Base-by-base conservation (phyloP, 2,888 invertebrate species). In the Drosophila anomalata region DNA sequence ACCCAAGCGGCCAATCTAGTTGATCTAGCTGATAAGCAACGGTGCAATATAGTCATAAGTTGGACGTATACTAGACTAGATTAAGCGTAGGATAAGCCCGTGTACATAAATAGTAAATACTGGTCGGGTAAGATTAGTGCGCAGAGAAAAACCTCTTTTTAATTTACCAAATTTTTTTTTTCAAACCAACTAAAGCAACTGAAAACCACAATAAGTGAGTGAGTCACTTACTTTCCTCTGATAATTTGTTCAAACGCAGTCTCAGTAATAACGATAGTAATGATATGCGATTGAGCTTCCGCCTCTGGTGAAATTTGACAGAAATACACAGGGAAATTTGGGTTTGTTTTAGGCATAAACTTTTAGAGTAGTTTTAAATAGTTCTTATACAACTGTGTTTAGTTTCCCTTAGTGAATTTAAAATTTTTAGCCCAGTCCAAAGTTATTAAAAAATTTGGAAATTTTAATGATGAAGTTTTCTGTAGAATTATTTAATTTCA, bases 11-110 rank as follows among this genome's bases (percentile, higher is more conserved):
- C 46, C n/a, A 66, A 59, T 51, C 59, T 66, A 70, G 71, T 61
- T 56, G 60, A 71, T 62, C 57, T 76, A 79, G 67, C 50, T 63
- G 57, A 60, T 81, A 81, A 71, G 72, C 72, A 48, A 44, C 77
- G 82, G 87, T 86, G 84, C 87, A 83, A 83, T 82, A 83, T 78
- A 61, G 66, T 47, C 74, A 53, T 83, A 82, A 74, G 81, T 56
- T 73, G 54, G 68, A 62, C 29, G 59, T 71, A 66, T 68, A 57
- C 53, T 56, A 61, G 54, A 44, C 12, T 66, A 77, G 50, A 47
- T 42, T 53, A 71, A 70, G 70, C 62, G 44, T 62, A 57, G 58
- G 39, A 60, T 53, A 67, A 77, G 61, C 84, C 75, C 66, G 17
- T 69, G 61, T 67, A 66, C 14, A 66, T 67, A 67, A 51, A 47